Evolutionary conservation across 2,797 vertebrate species (phyloP).

Genomic region (Rhinichthys osculus): DNA sequence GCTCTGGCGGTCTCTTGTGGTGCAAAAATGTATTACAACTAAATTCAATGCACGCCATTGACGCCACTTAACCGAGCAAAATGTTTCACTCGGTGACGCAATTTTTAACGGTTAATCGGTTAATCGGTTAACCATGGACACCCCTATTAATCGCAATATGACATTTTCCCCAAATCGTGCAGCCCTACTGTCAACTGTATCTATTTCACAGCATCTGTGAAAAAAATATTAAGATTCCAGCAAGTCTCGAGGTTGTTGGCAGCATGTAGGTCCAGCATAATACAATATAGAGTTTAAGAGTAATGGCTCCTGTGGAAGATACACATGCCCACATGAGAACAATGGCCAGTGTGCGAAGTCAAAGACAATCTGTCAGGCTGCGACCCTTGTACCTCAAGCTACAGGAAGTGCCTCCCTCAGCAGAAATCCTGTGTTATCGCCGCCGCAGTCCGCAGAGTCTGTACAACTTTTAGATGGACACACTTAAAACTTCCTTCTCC

Average conservation of each 20-base stretch:
- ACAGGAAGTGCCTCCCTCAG: conserved; percentile 35
- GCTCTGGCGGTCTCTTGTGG: too few relatives aligned
- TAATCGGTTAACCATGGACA: too few relatives aligned
- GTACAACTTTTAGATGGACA: background rate
- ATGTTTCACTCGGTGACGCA: too few relatives aligned
- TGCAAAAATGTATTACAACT: too few relatives aligned
- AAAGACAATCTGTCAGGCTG: conserved; percentile 42
- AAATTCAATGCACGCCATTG: too few relatives aligned
- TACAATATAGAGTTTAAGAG: background rate
- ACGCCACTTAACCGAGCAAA: too few relatives aligned
- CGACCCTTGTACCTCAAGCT: conserved; percentile 35
- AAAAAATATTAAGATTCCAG: background rate
- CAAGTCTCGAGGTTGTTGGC: background rate
- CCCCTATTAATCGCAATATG: too few relatives aligned
- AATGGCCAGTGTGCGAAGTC: conserved; percentile 17
- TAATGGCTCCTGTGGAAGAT: background rate
- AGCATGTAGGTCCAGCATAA: conserved; percentile 11
- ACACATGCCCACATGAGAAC: background rate
- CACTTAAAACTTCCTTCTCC: conserved; percentile 18
- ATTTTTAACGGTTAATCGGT: too few relatives aligned
- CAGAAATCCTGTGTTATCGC: conserved; percentile 26
- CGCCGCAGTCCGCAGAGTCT: background rate
- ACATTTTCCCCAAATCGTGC: too few relatives aligned
- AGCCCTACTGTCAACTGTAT: background rate
- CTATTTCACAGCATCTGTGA: background rate